Evolutionary conservation across 2,888 invertebrate genomes (phyloP).

Genomic region (Melanargia galathea): DNA sequence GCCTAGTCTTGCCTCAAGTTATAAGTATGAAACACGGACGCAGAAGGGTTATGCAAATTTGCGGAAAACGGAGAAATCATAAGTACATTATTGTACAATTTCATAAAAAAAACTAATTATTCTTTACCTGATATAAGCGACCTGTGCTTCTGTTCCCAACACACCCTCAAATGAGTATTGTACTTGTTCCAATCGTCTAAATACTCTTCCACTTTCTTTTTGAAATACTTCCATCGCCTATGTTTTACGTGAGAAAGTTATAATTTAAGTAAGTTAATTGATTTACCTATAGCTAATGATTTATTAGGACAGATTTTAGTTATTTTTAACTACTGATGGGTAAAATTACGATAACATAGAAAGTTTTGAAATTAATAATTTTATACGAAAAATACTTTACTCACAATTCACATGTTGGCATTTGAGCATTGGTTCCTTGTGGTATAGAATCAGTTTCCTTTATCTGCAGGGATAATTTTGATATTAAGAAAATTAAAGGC

Average conservation of each 20-base stretch:
- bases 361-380: background rate
- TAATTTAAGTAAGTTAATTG: background rate
- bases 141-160: slow-evolving; percentile 65
- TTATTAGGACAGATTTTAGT: background rate
- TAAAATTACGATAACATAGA: too few relatives aligned
- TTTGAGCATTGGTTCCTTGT: slow-evolving; percentile 37
- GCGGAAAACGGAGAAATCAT: too few relatives aligned
- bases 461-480: slow-evolving; percentile 46
- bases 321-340: background rate
- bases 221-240: slow-evolving; percentile 66
- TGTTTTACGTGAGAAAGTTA: background rate
- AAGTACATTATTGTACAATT: too few relatives aligned
- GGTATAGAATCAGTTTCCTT: slow-evolving; percentile 59
- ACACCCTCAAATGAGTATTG: slow-evolving; percentile 59
- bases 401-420: slow-evolving; percentile 51
- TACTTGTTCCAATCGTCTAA: slow-evolving; percentile 65
- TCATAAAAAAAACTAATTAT: too few relatives aligned
- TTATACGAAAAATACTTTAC: slow-evolving; percentile 36
- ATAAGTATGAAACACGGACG: too few relatives aligned
- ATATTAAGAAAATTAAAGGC: background rate
- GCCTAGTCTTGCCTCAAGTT: too few relatives aligned
- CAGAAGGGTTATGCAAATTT: too few relatives aligned
- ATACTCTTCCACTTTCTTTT: slow-evolving; percentile 57
- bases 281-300: background rate
- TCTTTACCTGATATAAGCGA: slow-evolving; percentile 58